Conservation (phyloP, 2,113 vertebrate genomes). For the Egretta garzetta region DNA sequence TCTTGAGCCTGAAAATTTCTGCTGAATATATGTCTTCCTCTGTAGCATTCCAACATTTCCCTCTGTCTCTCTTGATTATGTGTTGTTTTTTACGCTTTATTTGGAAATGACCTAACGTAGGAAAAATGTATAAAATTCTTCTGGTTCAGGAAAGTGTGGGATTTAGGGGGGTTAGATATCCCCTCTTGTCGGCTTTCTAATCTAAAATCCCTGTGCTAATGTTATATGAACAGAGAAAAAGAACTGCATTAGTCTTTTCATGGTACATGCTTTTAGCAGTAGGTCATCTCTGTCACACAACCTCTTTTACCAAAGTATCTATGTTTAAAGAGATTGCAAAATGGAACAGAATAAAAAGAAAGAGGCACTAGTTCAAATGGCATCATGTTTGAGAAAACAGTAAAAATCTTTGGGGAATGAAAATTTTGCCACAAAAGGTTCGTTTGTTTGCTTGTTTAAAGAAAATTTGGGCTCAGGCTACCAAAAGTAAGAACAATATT, state of each 20-base stretch:
- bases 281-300: background rate
- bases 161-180: background rate
- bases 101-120: background rate
- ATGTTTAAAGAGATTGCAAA: background rate
- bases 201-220: background rate
- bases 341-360: background rate
- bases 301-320: background rate
- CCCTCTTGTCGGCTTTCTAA: background rate
- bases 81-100: background rate
- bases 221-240: background rate
- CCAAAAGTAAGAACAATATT: background rate
- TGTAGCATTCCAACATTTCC: background rate
- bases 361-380: background rate
- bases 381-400: background rate
- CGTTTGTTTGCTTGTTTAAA: background rate
- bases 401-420: background rate
- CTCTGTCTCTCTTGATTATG: background rate
- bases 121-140: background rate
- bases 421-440: background rate
- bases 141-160: background rate
- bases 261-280: background rate
- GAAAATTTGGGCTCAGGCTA: background rate
- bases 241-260: background rate
- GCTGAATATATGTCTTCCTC: background rate
- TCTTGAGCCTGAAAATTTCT: background rate